phyloP scores from a whole-genome alignment of 2,888 invertebrate species.

The Callyntrura sp. region DNA sequence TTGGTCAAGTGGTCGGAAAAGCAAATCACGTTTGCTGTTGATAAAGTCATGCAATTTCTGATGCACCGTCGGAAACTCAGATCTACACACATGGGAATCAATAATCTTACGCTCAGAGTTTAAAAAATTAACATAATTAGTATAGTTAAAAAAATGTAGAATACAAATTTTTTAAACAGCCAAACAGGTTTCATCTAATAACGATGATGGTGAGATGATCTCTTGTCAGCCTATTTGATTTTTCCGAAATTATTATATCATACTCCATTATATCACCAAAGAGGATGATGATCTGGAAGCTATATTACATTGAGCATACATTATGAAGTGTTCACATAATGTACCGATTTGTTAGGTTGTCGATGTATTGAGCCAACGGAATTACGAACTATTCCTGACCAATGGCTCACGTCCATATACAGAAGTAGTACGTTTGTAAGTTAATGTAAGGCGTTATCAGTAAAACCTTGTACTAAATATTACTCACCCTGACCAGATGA shows the following conservation, averaged over 20 bases:
- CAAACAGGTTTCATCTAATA: constrained; percentile 39
- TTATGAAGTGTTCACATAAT: constrained; percentile 27
- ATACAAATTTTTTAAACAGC: constrained; percentile 22
- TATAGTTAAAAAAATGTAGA: neutral
- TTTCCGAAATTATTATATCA: constrained; percentile 46
- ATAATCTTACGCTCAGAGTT: constrained; percentile 42
- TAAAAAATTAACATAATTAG: neutral
- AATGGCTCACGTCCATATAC: constrained; percentile 10
- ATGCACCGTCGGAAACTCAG: constrained; percentile 93
- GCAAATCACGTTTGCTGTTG: constrained; percentile 92
- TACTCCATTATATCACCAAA: constrained; percentile 37
- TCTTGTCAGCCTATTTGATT: constrained; percentile 36
- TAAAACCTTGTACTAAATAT: constrained; percentile 51
- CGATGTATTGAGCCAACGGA: constrained; percentile 18
- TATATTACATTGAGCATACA: constrained; percentile 46
- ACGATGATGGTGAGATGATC: constrained; percentile 21
- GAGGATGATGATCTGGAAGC: constrained; percentile 48
- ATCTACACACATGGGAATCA: constrained; percentile 85
- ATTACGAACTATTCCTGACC: neutral
- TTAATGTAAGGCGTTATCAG: constrained; percentile 2
- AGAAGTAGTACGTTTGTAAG: constrained; percentile 1
- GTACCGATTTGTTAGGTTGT: constrained; percentile 5
- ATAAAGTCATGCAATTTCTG: constrained; percentile 95
- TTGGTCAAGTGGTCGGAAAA: constrained; percentile 87
- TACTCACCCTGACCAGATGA: constrained; percentile 59